Base-by-base conservation (phyloP, 2,888 invertebrate genomes). In the Clistopyga incitator region DNA sequence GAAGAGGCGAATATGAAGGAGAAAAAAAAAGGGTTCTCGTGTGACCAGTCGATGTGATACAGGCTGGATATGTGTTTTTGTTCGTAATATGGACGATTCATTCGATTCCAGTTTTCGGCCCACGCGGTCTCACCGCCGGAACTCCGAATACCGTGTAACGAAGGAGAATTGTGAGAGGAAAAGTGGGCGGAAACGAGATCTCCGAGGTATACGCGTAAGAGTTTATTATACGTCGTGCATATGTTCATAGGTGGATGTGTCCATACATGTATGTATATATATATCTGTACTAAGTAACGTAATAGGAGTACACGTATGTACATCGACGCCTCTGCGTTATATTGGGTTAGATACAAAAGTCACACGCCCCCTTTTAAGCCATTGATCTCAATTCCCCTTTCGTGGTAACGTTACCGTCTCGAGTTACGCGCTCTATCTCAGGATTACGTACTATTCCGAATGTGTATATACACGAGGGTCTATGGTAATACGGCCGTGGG, bases 331-430 rank as follows among this genome's bases (percentile, higher is more conserved):
- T 84, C 84, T 84, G 85, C 86, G 56, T 82, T 81, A 83, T 81
- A 83, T 86, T 84, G 80, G 84, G 82, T 81, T 81, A 82, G 84
- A 84, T 84, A 79, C 78, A 82, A 86, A 83, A 86, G 82, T 84
- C 85, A 72, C 86, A 87, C 86, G 86, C 86, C 84, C 86, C 84
- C 83, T 82, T 84, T 85, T 75, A 65, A 86, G 56, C 84, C 86
- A 86, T 87, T 87, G 86, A 87, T 87, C 86, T 87, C 83, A 87
- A 87, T 87, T 87, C 79, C 76, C 83, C 76, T 84, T 79, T 80
- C 85, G 75, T 65, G 83, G 82, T 84, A 81, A 86, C 82, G 78
- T 74, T n/a, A 77, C 82, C 85, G 81, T 86, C 84, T 86, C 84
- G 83, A 84, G 84, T 86, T 86, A 86, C 86, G 81, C 84, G 81